Base-by-base conservation (phyloP, 1,140 invertebrate species). In the Pseudachorutes palmiensis region DNA sequence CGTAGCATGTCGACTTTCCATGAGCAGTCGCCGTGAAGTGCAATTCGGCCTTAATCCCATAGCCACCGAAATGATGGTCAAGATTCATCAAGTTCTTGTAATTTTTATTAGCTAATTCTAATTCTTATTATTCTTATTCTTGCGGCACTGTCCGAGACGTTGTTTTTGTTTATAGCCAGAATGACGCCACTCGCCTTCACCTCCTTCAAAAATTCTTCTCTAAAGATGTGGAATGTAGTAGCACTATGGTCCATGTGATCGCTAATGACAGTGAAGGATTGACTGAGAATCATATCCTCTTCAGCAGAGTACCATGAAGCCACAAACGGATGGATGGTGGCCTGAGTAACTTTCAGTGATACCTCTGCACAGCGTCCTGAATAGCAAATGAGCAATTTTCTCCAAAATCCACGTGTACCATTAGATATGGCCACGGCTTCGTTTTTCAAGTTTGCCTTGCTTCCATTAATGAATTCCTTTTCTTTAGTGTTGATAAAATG, bases 321-420 rank as follows among this genome's bases (percentile, higher is more conserved):
- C n/a, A n/a, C n/a, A n/a, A n/a, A n/a, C n/a, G n/a, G n/a, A 19
- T 74, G 72, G 16, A 71, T 24, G 9, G 70, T 73, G 19, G 63
- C 62, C 30, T 73, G 71, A 5, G 1, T 49, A 30, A 73, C 73
- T 48, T 24, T 51, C 66, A 74, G 58, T 74, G 69, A 49, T 58
- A 66, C 2, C 49, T n/a, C 51, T 73, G 66, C 19, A 62, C 66
- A 31, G 59, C 72, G 70, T 74, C 66, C 31, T 74, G 71, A 55
- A 69, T 62, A 9, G 71, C 33, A 55, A 73, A 73, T 26, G 55
- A 66, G 58, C 68, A 73, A 65, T 73, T 70, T 72, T 74, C 71
- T 28, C 64, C 70, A 68, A 73, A 70, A 49, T 74, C 71, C 41
- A 65, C 5, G 26, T 69, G 67, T 19, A 63, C 58, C 36, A 41